Evolutionary conservation across 2,888 invertebrate genomes (phyloP), one percentile per base, ranked within the genome.

Genomic region (Lampropteryx suffumata): DNA sequence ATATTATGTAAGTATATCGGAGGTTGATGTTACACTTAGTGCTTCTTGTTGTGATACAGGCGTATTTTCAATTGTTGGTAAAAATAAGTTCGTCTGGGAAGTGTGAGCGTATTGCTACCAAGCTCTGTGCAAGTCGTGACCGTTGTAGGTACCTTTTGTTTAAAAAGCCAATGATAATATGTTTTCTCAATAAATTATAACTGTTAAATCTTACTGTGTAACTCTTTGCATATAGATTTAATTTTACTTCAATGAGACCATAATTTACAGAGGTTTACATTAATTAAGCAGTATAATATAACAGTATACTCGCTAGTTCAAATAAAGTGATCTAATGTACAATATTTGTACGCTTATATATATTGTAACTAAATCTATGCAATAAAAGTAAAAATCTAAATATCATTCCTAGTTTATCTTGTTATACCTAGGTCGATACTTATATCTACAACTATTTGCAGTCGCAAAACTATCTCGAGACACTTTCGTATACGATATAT

Each of bases 81-180:
- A 79, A 82, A 73, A 70, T 70, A 78, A 73, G 67, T 73, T 75
- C 69, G 80, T 86, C 86, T 88, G 89, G 89, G 82, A 87, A 87
- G 88, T 89, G 89, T 85, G 88, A 86, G 88, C 88, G 82, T 86
- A 86, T 82, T 74, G 75, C 86, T 85, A 85, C 82, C 77, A 88
- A 88, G 87, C 89, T 82, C 78, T 81, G 89, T 89, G 89, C 87
- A 77, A 73, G 67, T 77, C 64, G 83, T 85, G 84, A 79, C 67
- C 65, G 63, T 80, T 78, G 9, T 35, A 52, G 59, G 79, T 79
- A 80, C 79, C 74, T 79, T 76, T 74, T 73, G 73, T 79, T 82
- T 76, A 79, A 77, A 70, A 86, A 86, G 84, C 83, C 73, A 74
- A 83, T 84, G 80, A 76, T n/a, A n/a, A n/a, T 34, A 71, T 69